phyloP scores from a whole-genome alignment of 1,140 invertebrate genomes.

The Camponotus vicinus region DNA sequence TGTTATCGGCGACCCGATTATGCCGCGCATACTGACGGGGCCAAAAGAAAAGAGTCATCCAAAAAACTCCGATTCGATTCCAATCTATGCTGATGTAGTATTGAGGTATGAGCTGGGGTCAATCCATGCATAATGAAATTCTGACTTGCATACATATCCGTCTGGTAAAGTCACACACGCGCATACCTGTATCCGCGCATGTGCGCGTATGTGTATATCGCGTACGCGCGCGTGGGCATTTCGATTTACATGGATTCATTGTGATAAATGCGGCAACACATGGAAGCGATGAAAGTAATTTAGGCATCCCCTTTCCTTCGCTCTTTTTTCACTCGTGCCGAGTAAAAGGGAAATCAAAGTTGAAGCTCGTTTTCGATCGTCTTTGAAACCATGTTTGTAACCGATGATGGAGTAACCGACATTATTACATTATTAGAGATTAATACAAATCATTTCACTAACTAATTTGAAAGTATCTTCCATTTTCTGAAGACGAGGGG shows the following conservation, averaged over 20 bases:
- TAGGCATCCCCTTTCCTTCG: slow-evolving; percentile 26
- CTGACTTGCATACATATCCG: slow-evolving; percentile 71
- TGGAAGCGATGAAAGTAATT: slow-evolving; percentile 52
- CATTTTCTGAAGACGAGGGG: not conserved
- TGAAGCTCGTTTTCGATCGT: not conserved
- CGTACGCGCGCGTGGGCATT: not conserved
- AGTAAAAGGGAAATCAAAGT: slow-evolving; percentile 47
- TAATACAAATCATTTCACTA: too few species aligned
- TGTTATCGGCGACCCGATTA: slow-evolving; percentile 65
- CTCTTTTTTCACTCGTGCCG: slow-evolving; percentile 1
- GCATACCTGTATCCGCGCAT: not conserved
- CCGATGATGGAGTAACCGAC: not conserved
- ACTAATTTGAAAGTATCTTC: not conserved
- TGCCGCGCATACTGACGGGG: slow-evolving; percentile 45
- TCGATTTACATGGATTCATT: not conserved
- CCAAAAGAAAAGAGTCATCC: slow-evolving; percentile 68
- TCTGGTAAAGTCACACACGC: slow-evolving; percentile 4
- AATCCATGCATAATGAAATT: slow-evolving; percentile 80
- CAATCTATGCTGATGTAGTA: slow-evolving; percentile 79
- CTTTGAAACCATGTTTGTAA: not conserved
- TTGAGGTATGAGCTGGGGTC: slow-evolving; percentile 76
- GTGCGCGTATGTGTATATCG: not conserved
- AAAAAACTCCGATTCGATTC: slow-evolving; percentile 74
- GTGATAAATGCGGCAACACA: not conserved
- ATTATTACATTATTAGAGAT: not conserved